A percentile compares a stretch with the other conserved stretches of the same genome.
Evolutionary conservation across 2,797 vertebrate genomes (phyloP).

Genomic region (Poeciliopsis gracilis): DNA sequence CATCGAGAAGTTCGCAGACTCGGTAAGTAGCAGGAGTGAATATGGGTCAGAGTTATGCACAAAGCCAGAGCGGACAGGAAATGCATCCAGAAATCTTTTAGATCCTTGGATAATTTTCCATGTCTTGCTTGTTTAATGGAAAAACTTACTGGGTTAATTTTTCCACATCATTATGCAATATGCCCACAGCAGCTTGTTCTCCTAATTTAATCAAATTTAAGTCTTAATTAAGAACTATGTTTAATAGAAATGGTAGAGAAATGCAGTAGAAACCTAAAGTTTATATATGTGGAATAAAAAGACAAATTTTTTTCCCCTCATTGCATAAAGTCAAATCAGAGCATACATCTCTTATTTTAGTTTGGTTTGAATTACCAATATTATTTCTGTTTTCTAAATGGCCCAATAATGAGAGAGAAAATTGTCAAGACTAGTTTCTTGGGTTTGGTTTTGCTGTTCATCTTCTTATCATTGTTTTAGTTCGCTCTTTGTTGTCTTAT

Average conservation of each 20-base stretch:
- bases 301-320: neutral
- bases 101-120: neutral
- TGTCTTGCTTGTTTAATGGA: neutral
- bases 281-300: neutral
- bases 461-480: no score
- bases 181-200: neutral
- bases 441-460: no score
- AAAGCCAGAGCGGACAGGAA: neutral
- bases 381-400: neutral
- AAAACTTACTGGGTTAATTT: neutral
- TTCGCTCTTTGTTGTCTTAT: no score
- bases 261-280: neutral
- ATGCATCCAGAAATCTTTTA: neutral
- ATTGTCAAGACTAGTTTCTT: neutral
- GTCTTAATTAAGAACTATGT: neutral
- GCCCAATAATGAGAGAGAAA: neutral
- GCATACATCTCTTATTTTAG: neutral
- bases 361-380: neutral
- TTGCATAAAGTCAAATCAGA: neutral
- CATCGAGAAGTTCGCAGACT: constrained; percentile 80
- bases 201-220: neutral
- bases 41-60: constrained; percentile 3
- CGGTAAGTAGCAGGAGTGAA: constrained; percentile 86
- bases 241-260: neutral
- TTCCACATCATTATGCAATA: neutral